Base-by-base conservation (phyloP, 2,113 vertebrate species). In the Vulpes ferrilata region DNA sequence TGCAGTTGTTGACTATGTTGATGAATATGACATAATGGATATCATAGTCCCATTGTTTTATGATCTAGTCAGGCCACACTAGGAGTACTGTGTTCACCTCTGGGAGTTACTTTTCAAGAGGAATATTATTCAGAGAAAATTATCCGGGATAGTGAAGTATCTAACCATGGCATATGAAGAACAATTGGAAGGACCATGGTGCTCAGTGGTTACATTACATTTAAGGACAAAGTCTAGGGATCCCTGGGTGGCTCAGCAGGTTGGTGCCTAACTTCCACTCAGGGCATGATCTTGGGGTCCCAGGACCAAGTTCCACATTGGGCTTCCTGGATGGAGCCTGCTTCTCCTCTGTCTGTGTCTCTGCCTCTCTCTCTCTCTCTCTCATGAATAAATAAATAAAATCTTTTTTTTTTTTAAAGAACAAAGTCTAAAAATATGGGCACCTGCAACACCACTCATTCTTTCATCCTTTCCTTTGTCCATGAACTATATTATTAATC, bases 81-180 rank as follows among this genome's bases (percentile, higher is more conserved):
- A 32, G 48, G 55, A 95, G 38, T 62, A 67, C 71, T 51, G 3
- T 69, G 59, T 76, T 94, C 57, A 84, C 81, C 71, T 92, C 35
- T 74, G 20, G 27, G 60, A 91, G 53, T 90, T 92, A 74, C 64
- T 93, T 82, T 97, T 95, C 93, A 83, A 85, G 25, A 90, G 48
- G 5, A 82, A 90, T 93, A 25, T 81, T 90, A 19, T 78, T 88
- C 48, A 60, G 11, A 92, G 91, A 91, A 95, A 82, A 79, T 82
- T 81, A 94, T 7, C 38, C 23, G 69, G 11, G 69, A 88, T 23
- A 79, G 20, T 88, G 12, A 73, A 53, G 10, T 81, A 59, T n/a
- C 55, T 95, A 90, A 60, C 25, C n/a, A 73, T 62, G 76, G 30
- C 38, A 35, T 43, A 82, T 59, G 32, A 55, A 13, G 1, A 91